These are phyloP conservation scores for Psophia crepitans DNA, from an alignment of 2,113 vertebrate species.

Conservation along the genomic window DNA sequence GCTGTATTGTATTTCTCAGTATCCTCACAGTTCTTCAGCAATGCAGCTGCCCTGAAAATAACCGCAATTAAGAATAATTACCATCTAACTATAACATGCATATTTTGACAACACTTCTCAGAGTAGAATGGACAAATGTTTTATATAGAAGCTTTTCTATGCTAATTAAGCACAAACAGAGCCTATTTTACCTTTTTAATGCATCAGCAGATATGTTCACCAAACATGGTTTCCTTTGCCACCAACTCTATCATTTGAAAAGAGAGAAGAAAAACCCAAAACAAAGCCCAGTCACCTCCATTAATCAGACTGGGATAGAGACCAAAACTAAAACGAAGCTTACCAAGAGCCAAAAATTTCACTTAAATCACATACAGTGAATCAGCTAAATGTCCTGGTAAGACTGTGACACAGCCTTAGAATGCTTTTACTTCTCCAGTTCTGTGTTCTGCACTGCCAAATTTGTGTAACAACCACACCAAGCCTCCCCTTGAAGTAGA, in stretches of 20 bases:
- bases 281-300: background rate
- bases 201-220: background rate
- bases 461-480: background rate
- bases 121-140: background rate
- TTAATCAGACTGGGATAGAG: background rate
- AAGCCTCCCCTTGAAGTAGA: background rate
- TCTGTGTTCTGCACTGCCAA: background rate
- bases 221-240: background rate
- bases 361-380: background rate
- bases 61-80: background rate
- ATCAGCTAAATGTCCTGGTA: background rate
- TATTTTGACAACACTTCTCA: background rate
- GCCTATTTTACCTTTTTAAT: background rate
- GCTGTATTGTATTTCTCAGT: conserved; percentile 75
- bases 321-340: background rate
- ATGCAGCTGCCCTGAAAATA: conserved; percentile 79
- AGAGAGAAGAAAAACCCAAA: background rate
- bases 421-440: background rate
- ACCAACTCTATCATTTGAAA: background rate
- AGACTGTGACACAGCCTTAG: no score
- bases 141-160: background rate
- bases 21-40: conserved; percentile 77
- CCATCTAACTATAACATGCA: background rate
- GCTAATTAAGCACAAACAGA: background rate
- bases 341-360: background rate